A percentile compares a stretch with the other conserved stretches of the same genome.
Evolutionary conservation across 2,797 vertebrate species (phyloP).

Genomic region (Artibeus lituratus): DNA sequence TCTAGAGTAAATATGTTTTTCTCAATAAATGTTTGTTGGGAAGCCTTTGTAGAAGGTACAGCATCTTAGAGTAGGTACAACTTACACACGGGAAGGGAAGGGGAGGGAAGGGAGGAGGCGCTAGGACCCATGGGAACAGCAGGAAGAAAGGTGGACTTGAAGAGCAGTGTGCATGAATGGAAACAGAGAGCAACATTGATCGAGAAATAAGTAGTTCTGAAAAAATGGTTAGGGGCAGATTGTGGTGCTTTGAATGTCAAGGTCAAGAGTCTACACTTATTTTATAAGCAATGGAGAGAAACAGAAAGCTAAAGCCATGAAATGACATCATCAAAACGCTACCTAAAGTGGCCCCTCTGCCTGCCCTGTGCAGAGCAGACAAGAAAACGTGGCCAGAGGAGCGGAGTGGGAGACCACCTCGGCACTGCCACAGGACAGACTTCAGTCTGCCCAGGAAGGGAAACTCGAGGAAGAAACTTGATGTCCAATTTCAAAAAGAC

Average conservation of each 20-base stretch:
- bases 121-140: fast-evolving
- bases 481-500: neutral
- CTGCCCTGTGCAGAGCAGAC: neutral
- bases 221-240: neutral
- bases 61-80: neutral
- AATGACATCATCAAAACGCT: neutral
- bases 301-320: neutral
- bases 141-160: neutral
- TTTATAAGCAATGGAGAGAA: neutral
- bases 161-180: neutral
- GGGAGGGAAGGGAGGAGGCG: fast-evolving
- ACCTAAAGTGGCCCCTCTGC: neutral
- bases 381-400: neutral
- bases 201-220: neutral
- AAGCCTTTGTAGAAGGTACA: neutral
- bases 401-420: neutral
- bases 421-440: neutral
- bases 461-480: neutral
- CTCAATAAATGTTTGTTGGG: neutral
- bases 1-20: neutral
- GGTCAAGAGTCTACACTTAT: neutral
- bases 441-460: neutral
- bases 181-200: neutral
- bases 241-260: neutral
- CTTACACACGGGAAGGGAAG: neutral